Base-by-base conservation (phyloP, 2,113 vertebrate genomes). In the Corvus cornix region DNA sequence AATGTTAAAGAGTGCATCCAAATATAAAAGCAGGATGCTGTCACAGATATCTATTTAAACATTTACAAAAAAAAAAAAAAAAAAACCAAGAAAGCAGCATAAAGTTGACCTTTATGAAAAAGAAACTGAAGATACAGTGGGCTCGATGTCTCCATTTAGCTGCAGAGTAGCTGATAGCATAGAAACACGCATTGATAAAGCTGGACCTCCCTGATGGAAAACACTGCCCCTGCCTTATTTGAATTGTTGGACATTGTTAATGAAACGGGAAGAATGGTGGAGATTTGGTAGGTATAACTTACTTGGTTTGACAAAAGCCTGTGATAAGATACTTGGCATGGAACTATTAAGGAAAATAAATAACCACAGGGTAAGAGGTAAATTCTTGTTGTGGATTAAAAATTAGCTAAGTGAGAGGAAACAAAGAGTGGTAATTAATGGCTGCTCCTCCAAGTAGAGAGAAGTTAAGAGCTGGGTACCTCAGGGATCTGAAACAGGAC, bases 351-450 rank as follows among this genome's bases (percentile, higher is more conserved):
- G 68, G 49, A 95, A 97, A 96, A 97, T 58, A 95, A 89, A 95
- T 94, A 96, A 87, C 74, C 58, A 89, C 20, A 49, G 72, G 46
- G 51, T 95, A 95, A 89, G 84, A 93, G 35, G 73, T 84, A 97
- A 97, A 97, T 96, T 94, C 79, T 94, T 96, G 76, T 90, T 97
- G 85, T 84, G 91, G 83, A 96, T 96, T 96, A 93, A 97, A 97
- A 95, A 96, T 80, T 95, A 93, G 82, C 73, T 95, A 95, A 95
- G 89, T 90, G 92, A 70, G 87, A 95, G 89, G 77, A 96, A 97
- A 95, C 76, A 97, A 97, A 96, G 84, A 90, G 30, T 77, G 35
- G 70, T 83, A 96, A 96, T 95, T 93, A 96, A 97, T 90, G 87
- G 55, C 62, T 94, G 44, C 66, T 89, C 82, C 76, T 84, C 48